Percentiles rank a stretch among this genome's conserved stretches.
Evolutionary conservation across 1,140 invertebrate species (phyloP).

Genomic region (Zeugodacus cucurbitae): DNA sequence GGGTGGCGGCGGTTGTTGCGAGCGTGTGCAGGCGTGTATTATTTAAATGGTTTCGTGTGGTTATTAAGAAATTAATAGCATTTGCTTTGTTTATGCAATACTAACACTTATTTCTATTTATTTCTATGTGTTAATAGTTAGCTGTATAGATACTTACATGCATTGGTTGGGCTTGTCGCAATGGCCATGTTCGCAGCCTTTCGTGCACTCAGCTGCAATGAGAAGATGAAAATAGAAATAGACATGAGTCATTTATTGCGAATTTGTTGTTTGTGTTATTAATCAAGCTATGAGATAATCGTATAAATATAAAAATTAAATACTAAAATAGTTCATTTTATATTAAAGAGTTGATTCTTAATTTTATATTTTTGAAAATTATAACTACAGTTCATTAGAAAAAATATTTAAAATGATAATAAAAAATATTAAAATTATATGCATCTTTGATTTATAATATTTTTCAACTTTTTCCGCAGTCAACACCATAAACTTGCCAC

Average conservation of each 20-base stretch:
- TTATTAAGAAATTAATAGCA: not conserved
- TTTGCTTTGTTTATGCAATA: slow-evolving; percentile 22
- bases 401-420: not conserved
- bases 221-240: slow-evolving; percentile 69
- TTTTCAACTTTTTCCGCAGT: not conserved
- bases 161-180: slow-evolving; percentile 94
- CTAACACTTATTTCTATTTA: not conserved
- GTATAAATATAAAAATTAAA: not conserved
- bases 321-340: too few species aligned
- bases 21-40: slow-evolving; percentile 31
- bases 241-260: slow-evolving; percentile 15
- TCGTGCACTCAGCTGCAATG: slow-evolving; percentile 89
- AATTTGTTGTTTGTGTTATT: not conserved
- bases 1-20: not conserved
- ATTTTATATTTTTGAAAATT: not conserved
- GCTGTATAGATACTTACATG: slow-evolving; percentile 80
- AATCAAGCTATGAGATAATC: not conserved
- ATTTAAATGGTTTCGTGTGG: slow-evolving; percentile 34
- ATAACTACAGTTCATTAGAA: too few species aligned
- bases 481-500: not conserved
- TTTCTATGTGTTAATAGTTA: not conserved
- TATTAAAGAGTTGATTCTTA: not conserved
- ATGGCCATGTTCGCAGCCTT: slow-evolving; percentile 93
- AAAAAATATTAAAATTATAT: too few species aligned
- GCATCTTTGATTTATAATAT: not conserved